Conservation (phyloP, 2,888 invertebrate species). For the Drosophila mulleri region DNA sequence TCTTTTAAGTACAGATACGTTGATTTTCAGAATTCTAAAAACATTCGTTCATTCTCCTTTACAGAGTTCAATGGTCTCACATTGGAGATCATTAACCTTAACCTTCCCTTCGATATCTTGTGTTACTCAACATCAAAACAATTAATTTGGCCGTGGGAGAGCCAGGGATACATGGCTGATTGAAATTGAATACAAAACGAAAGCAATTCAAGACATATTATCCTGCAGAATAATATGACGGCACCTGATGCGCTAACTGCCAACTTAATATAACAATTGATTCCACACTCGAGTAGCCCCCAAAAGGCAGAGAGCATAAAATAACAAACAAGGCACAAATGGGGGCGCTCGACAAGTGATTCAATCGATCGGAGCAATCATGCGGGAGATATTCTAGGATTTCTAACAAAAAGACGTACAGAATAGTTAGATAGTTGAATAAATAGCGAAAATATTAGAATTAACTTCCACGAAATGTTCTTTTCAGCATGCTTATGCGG, state of each 20-base stretch:
- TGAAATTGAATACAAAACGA: constrained; percentile 66
- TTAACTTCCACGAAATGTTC: constrained; percentile 73
- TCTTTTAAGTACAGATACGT: background rate
- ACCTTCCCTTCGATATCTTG: constrained; percentile 26
- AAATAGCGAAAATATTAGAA: constrained; percentile 62
- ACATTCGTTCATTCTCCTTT: background rate
- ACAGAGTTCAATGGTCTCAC: constrained; percentile 56
- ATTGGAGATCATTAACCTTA: constrained; percentile 66
- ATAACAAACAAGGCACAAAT: constrained; percentile 21
- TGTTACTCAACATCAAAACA: constrained; percentile 31
- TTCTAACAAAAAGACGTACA: constrained; percentile 30
- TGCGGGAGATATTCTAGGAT: constrained; percentile 62
- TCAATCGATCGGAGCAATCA: constrained; percentile 39
- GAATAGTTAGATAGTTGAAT: constrained; percentile 35
- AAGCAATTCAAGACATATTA: constrained; percentile 61
- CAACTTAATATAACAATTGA: constrained; percentile 62
- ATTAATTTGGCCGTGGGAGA: constrained; percentile 58
- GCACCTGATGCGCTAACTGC: constrained; percentile 70
- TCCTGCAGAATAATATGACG: constrained; percentile 49
- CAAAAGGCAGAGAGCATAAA: constrained; percentile 10
- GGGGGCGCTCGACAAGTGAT: constrained; percentile 56
- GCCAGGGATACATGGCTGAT: constrained; percentile 72
- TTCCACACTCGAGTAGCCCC: constrained; percentile 37
- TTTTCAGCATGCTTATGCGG: constrained; percentile 34
- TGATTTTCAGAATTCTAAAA: background rate